Conservation (phyloP, 2,113 vertebrate species). For the Phyllostomus hastatus region DNA sequence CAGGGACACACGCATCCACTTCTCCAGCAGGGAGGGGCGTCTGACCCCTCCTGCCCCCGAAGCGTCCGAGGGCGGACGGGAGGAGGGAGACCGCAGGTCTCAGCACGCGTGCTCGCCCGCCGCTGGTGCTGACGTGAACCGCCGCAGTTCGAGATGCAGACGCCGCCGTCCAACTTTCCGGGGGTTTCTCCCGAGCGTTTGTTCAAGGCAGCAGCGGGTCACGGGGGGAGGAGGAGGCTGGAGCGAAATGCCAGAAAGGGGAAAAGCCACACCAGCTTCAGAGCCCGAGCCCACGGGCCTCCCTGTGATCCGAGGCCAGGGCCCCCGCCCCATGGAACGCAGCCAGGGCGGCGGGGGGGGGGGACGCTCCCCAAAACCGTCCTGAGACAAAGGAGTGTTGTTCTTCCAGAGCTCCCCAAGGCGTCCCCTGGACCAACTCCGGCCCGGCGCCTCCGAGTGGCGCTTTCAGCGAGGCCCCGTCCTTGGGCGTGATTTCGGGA, state of each 20-base stretch:
- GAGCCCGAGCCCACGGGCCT: background rate
- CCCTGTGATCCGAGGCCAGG: background rate
- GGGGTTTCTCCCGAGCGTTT: background rate
- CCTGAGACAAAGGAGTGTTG: background rate
- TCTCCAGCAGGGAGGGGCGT: background rate
- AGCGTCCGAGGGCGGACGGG: background rate
- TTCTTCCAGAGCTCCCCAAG: background rate
- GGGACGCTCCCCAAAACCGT: background rate
- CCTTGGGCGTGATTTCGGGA: background rate
- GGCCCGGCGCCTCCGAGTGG: background rate
- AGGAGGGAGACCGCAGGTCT: background rate
- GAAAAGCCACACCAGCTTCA: background rate
- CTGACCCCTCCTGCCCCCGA: background rate
- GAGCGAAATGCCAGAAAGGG: background rate
- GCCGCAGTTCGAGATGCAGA: background rate
- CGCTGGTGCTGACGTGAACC: background rate
- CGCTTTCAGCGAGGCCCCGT: background rate
- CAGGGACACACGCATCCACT: background rate
- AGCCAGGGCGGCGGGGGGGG: background rate
- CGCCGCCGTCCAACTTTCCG: background rate
- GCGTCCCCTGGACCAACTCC: background rate
- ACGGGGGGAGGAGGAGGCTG: background rate
- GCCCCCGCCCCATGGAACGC: background rate
- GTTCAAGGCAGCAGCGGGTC: constrained; percentile 1
- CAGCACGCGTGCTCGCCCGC: background rate